Percentiles rank a stretch among this genome's conserved stretches.
Conservation (phyloP, 2,888 invertebrate species). For the Vandiemenella viatica region DNA sequence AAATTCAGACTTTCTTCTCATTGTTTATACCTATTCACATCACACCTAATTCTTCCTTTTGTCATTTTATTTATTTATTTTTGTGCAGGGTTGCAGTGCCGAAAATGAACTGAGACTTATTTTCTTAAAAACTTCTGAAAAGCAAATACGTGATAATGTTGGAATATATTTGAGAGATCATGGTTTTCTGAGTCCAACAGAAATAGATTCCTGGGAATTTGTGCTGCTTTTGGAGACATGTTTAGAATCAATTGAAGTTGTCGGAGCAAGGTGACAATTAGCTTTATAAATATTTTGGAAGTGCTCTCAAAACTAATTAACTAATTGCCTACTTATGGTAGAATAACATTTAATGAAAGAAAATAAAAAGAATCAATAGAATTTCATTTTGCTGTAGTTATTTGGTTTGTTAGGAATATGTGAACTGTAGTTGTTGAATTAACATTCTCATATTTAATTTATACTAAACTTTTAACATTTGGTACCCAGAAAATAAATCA, state of each 20-base stretch:
- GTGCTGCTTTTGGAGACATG: slow-evolving; percentile 25
- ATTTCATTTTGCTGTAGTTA: too few species aligned
- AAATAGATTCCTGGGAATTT: slow-evolving; percentile 30
- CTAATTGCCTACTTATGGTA: too few species aligned
- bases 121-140: slow-evolving; percentile 41
- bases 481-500: too few species aligned
- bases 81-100: slow-evolving; percentile 35
- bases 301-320: too few species aligned
- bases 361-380: too few species aligned
- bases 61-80: slow-evolving; percentile 3
- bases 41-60: too few species aligned
- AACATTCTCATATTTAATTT: too few species aligned
- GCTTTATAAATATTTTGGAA: not conserved
- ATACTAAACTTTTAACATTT: too few species aligned
- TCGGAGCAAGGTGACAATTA: not conserved
- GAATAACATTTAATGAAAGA: not conserved
- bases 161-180: slow-evolving; percentile 45
- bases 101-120: slow-evolving; percentile 38
- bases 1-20: too few species aligned
- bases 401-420: too few species aligned
- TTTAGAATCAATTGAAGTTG: slow-evolving; percentile 17
- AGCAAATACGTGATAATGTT: slow-evolving; percentile 46
- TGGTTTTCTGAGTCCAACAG: slow-evolving; percentile 24
- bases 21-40: too few species aligned
- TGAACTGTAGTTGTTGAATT: too few species aligned